These are phyloP conservation scores for Yasuhikotakia modesta DNA, from an alignment of 2,797 vertebrate genomes.

Conservation along the genomic window DNA sequence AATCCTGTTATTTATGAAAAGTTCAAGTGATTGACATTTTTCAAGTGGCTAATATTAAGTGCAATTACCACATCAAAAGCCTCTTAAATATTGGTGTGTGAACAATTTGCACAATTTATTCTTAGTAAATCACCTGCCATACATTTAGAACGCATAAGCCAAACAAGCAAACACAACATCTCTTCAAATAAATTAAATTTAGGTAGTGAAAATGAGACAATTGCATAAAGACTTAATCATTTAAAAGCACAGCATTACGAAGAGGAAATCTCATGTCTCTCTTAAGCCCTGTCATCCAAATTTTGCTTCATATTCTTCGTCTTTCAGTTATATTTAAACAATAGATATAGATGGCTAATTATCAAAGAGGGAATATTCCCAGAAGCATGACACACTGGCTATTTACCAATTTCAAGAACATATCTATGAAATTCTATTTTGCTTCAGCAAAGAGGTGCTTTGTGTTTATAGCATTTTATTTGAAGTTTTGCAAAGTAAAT, in stretches of 20 bases:
- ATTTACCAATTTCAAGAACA: conserved; percentile 13
- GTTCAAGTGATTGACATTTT: neutral
- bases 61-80: neutral
- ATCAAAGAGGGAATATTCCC: conserved; percentile 36
- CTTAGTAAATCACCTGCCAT: neutral
- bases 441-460: neutral
- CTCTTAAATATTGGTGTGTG: neutral
- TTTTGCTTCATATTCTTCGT: conserved; percentile 23
- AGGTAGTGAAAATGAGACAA: conserved; percentile 43
- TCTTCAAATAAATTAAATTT: conserved; percentile 42
- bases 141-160: neutral
- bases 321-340: conserved; percentile 33
- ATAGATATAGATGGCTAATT: conserved; percentile 22
- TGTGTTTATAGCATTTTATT: too few species aligned
- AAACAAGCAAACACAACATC: conserved; percentile 10
- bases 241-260: conserved; percentile 47
- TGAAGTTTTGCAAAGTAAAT: too few species aligned
- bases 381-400: conserved; percentile 11
- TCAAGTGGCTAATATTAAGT: neutral
- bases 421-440: conserved; percentile 8
- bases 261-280: conserved; percentile 52
- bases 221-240: conserved; percentile 54
- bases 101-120: neutral
- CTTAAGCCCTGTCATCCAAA: conserved; percentile 53
- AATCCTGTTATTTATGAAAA: neutral